Base-by-base conservation (phyloP, 2,113 vertebrate species). In the Phoenicopterus ruber region DNA sequence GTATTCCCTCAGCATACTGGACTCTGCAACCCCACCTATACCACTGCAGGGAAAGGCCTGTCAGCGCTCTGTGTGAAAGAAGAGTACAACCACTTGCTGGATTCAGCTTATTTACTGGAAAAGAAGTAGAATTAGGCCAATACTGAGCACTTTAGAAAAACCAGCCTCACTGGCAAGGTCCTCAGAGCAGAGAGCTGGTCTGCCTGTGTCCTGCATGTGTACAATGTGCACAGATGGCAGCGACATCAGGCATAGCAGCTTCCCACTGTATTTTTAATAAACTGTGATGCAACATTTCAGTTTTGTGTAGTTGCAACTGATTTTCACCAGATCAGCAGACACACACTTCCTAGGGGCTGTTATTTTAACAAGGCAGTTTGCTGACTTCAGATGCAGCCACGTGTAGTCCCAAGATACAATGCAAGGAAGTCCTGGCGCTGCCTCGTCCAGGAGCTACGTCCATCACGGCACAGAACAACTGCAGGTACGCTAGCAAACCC, bases 401-500 rank as follows among this genome's bases (percentile, higher is more conserved):
- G 9, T 3, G 10, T 21, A 20, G 10, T 66, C 40, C 47, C 78
- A 62, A 80, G 52, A 44, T 7, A 73, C 10, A 34, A 42, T 4
- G 19, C 25, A 70, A 52, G 17, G 36, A 67, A 61, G 66, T 50
- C 32, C 29, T 20, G 19, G 25, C 0, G 2, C 19, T 70, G 79
- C 71, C 55, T 78, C 2, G 0, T 31, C 47, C 69, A 69, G 42
- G 38, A 88, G 29, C 54, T 62, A 24, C 2, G 1, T 29, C 65
- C 49, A 20, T 17, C 44, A 13, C 0, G 0, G 70, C 59, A 52
- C 44, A 77, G 65, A 44, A 49, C 0, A 2, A 28, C 65, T 40
- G 44, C 22, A n/a, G 74, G 28, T 46, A 52, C 0, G 0, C 11
- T 13, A 57, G 58, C 47, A 67, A 84, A 67, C 21, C 25, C 46